Conservation (phyloP, 2,113 vertebrate species). For the Ciconia maguari region DNA sequence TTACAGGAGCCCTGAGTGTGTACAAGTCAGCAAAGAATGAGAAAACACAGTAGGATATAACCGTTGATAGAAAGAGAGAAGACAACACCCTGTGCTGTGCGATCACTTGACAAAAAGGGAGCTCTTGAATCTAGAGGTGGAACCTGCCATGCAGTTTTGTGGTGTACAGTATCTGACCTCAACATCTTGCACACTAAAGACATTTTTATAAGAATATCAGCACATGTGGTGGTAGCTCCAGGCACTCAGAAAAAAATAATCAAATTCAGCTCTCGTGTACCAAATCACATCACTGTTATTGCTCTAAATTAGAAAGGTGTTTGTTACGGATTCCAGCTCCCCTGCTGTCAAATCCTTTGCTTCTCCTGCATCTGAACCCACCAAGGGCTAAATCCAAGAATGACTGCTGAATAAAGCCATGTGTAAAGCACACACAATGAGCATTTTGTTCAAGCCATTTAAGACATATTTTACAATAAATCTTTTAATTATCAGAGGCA, state of each 20-base stretch:
- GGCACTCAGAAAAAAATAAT: neutral
- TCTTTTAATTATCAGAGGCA: slow-evolving; percentile 41
- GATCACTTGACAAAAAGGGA: neutral
- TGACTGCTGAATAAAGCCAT: neutral
- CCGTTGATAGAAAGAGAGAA: neutral
- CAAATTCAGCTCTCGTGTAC: neutral
- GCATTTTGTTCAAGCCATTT: neutral
- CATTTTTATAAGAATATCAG: neutral
- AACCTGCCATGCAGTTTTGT: neutral
- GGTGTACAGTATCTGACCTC: neutral
- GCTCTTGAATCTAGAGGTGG: neutral
- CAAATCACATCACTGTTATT: neutral
- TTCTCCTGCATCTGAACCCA: neutral
- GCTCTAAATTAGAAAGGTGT: slow-evolving; percentile 31
- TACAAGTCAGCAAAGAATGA: neutral
- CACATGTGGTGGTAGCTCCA: neutral
- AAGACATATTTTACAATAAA: slow-evolving; percentile 2
- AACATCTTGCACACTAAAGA: neutral
- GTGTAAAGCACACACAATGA: neutral
- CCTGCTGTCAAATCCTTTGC: slow-evolving; percentile 16
- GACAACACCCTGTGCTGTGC: neutral
- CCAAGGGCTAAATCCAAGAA: slow-evolving; percentile 12
- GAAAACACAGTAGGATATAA: neutral
- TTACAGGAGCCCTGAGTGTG: neutral
- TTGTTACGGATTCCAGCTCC: neutral